phyloP scores from a whole-genome alignment of 2,888 invertebrate species.

The Sarcophaga variegata region DNA sequence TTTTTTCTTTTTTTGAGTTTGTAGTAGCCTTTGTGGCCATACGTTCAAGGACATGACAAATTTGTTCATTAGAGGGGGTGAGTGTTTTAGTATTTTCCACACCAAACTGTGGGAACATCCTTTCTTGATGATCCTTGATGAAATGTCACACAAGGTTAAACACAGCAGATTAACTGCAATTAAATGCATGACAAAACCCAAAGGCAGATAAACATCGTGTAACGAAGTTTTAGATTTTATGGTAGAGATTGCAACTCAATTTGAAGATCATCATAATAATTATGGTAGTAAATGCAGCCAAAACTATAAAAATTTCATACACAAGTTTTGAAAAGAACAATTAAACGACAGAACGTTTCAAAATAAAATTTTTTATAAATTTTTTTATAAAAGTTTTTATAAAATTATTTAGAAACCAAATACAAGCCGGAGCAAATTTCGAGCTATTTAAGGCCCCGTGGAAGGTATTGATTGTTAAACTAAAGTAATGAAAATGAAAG shows the following conservation, averaged over 20 bases:
- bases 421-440: no score
- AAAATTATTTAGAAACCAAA: no score
- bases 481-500: no score
- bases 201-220: conserved; percentile 50
- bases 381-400: no score
- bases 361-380: no score
- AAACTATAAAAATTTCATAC: no score
- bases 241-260: conserved; percentile 34
- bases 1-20: not conserved
- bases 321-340: no score
- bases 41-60: conserved; percentile 63
- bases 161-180: conserved; percentile 77
- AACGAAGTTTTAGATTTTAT: conserved; percentile 53
- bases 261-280: conserved; percentile 26
- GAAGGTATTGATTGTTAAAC: no score
- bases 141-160: conserved; percentile 77
- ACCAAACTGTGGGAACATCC: conserved; percentile 62
- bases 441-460: no score
- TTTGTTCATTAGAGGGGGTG: conserved; percentile 59
- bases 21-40: conserved; percentile 28
- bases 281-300: no score
- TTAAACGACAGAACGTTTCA: no score
- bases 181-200: conserved; percentile 68
- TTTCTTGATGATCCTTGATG: conserved; percentile 70
- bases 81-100: conserved; percentile 3